Percentiles rank a stretch among this genome's conserved stretches.
phyloP scores from a whole-genome alignment of 37 sponge, comb jelly and placozoan genomes.

The Dysidea cf. avara region DNA sequence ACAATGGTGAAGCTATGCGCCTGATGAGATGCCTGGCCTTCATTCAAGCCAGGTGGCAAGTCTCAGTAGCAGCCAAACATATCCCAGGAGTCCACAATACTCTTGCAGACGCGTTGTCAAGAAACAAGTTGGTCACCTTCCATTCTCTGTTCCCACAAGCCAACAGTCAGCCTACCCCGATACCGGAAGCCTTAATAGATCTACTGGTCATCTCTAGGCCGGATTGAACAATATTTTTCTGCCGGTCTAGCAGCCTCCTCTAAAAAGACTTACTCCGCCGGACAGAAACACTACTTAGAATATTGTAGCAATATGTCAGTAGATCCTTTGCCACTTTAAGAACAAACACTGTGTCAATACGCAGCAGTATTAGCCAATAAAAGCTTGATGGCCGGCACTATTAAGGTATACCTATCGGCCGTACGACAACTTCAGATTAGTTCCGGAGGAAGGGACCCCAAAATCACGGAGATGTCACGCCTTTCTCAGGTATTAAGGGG shows the following conservation, averaged over 20 bases:
- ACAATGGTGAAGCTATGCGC: slow-evolving; percentile 42
- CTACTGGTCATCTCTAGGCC: slow-evolving; percentile 9
- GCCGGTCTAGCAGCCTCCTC: slow-evolving; percentile 8
- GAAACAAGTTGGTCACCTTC: not conserved
- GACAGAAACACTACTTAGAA: not conserved
- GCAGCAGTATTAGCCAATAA: not conserved
- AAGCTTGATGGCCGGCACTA: not conserved
- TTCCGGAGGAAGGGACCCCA: not conserved
- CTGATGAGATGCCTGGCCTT: slow-evolving; percentile 42
- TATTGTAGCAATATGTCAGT: slow-evolving; percentile 17
- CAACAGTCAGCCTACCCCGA: not conserved
- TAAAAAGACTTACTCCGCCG: slow-evolving; percentile 2
- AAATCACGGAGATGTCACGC: not conserved
- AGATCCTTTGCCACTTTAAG: slow-evolving; percentile 19
- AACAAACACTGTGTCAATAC: slow-evolving; percentile 16
- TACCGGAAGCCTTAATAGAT: not conserved
- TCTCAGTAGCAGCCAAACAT: slow-evolving; percentile 22
- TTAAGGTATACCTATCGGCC: slow-evolving; percentile 47
- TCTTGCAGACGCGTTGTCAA: slow-evolving; percentile 54
- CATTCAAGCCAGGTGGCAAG: slow-evolving; percentile 20
- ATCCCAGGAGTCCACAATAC: slow-evolving; percentile 21
- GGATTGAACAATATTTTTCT: slow-evolving; percentile 36
- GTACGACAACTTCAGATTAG: slow-evolving; percentile 20
- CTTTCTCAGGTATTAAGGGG: slow-evolving; percentile 16
- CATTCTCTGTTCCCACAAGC: slow-evolving; percentile 21